phyloP scores from a whole-genome alignment of 2,113 vertebrate genomes.

The Leptosomus discolor region DNA sequence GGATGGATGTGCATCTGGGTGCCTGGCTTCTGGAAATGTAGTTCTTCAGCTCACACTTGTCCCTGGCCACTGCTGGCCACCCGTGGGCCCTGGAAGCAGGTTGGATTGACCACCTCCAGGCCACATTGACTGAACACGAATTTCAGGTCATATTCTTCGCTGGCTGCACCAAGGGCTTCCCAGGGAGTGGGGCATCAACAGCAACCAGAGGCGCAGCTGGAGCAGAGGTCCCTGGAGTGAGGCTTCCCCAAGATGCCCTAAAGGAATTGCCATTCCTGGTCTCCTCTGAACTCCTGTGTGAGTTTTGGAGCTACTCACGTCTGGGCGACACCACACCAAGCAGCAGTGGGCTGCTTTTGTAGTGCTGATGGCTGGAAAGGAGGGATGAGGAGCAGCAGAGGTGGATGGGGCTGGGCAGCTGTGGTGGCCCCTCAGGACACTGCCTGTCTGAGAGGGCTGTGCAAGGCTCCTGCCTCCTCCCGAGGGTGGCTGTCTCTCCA shows the following conservation, averaged over 20 bases:
- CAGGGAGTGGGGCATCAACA: neutral
- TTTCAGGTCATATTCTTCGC: neutral
- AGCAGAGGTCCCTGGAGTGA: neutral
- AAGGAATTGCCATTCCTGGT: neutral
- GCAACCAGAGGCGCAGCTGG: fast-evolving
- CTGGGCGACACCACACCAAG: neutral
- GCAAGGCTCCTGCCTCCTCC: neutral
- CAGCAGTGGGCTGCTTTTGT: neutral
- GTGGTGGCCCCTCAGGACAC: neutral
- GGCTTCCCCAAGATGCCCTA: neutral
- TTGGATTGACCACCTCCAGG: neutral
- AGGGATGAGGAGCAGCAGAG: neutral
- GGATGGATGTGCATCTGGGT: fast-evolving
- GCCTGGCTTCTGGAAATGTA: neutral
- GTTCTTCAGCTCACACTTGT: neutral
- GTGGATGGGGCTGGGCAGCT: neutral
- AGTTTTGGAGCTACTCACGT: neutral
- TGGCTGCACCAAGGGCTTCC: neutral
- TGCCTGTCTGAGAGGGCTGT: neutral
- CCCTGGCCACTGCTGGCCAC: fast-evolving
- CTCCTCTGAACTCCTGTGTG: neutral
- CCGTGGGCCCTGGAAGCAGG: neutral
- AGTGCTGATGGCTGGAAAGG: neutral
- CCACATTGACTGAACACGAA: neutral
- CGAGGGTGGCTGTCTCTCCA: neutral